Percentiles rank a stretch among this genome's conserved stretches.
These are phyloP conservation scores for Himalopsyche japonica DNA, from an alignment of 2,888 invertebrate genomes.

Conservation along the genomic window DNA sequence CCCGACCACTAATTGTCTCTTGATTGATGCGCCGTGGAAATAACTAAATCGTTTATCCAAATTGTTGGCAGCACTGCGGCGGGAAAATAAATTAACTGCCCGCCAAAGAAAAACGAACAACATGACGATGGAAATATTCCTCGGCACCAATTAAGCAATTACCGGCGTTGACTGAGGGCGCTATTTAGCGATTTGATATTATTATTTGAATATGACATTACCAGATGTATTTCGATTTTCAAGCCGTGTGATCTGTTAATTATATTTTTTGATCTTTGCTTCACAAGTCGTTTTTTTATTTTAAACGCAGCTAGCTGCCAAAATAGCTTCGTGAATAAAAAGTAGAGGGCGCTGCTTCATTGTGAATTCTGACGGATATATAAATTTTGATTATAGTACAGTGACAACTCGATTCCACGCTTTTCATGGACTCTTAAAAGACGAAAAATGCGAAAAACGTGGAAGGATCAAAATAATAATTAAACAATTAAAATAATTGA, in stretches of 20 bases:
- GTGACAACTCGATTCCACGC: no score
- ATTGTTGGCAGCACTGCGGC: slow-evolving; percentile 15
- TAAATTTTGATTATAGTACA: background rate
- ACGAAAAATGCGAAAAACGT: no score
- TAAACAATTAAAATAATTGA: no score
- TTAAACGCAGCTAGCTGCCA: background rate
- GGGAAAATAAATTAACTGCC: background rate
- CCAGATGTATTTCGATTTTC: background rate
- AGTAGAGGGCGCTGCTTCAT: background rate
- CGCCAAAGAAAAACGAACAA: background rate
- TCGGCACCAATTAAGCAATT: slow-evolving; percentile 24
- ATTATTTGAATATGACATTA: background rate
- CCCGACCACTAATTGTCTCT: slow-evolving; percentile 32
- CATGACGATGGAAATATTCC: slow-evolving; percentile 3
- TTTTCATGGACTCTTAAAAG: no score
- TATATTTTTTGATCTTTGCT: background rate
- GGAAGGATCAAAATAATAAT: no score
- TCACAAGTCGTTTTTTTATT: background rate
- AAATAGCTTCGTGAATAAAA: no score
- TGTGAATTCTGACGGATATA: background rate
- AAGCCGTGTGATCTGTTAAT: background rate
- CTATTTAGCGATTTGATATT: slow-evolving; percentile 1
- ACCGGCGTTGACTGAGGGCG: slow-evolving; percentile 13
- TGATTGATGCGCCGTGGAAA: slow-evolving; percentile 32
- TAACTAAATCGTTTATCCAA: slow-evolving; percentile 20